Base-by-base conservation (phyloP, 2,888 invertebrate species). In the Trichopoda pennipes region DNA sequence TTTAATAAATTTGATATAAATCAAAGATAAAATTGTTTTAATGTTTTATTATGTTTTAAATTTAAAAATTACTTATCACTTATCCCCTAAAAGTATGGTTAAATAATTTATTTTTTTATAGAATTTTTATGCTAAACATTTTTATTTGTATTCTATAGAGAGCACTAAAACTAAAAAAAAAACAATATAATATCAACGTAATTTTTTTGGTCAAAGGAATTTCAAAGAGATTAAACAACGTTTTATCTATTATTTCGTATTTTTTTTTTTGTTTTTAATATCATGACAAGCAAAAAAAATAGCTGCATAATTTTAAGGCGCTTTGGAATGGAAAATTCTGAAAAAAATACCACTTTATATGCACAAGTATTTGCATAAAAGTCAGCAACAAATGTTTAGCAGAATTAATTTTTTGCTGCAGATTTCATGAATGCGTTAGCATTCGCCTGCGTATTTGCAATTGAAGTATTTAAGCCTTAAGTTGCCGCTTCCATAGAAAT, bases 261-360 rank as follows among this genome's bases (percentile, higher is more conserved):
- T n/a, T n/a, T n/a, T 56, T 53, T 47, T 61, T 60, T 58, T 23
- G 19, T n/a, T 70, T 58, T 72, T 79, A 73, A 60, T 68, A 60
- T 73, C 78, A 72, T 42, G 73, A 61, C 73, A 66, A 66, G 38
- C 55, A 23, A 10, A 49, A 53, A 58, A 77, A 77, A n/a, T n/a
- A n/a, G n/a, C n/a, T 79, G 79, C 79, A 79, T 79, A 79, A 73
- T 66, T 79, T 73, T 60, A 74, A 68, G 74, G 73, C 56, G 74
- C 68, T 69, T 80, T 74, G 47, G 42, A 49, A 56, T 28, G 19
- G 56, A 64, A 42, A 17, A 51, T 17, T 38, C 38, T 8, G 1
- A 47, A n/a, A 56, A 64, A n/a, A 53, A 49, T 38, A 19, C 55
- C 55, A 55, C 51, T 63, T 10, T 44, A 56, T 28, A 51, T 75